Conservation (phyloP, 2,797 vertebrate genomes). For the Echeneis naucrates region DNA sequence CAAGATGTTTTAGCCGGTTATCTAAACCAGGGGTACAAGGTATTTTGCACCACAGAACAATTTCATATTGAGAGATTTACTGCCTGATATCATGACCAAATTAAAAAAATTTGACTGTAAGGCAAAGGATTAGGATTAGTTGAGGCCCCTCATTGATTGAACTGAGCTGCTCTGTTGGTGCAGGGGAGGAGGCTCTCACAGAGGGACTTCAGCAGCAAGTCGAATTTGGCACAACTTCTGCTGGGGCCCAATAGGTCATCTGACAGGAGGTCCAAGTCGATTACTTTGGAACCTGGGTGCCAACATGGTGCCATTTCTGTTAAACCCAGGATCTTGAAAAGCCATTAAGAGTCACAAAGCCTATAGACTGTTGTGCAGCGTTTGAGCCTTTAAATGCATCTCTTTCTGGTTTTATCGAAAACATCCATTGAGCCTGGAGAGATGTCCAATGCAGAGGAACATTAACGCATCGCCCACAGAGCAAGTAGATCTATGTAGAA, state of each 20-base stretch:
- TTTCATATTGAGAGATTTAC: background rate
- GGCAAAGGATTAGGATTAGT: background rate
- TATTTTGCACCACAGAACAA: background rate
- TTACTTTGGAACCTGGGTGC: background rate
- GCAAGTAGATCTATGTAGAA: background rate
- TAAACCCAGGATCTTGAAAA: background rate
- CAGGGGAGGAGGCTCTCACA: background rate
- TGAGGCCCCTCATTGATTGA: background rate
- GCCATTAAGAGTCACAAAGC: background rate
- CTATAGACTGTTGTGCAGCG: background rate
- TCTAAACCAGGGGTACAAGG: background rate
- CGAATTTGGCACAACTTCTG: background rate
- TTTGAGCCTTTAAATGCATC: background rate
- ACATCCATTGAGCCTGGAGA: background rate
- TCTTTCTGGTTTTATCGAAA: too few relatives aligned
- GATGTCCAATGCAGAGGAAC: background rate
- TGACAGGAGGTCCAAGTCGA: background rate
- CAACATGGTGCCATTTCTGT: background rate
- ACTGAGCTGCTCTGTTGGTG: background rate
- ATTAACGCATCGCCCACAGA: background rate
- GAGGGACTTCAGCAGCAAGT: background rate
- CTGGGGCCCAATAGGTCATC: background rate
- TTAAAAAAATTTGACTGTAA: background rate
- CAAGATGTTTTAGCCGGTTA: background rate
- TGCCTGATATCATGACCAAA: background rate